phyloP scores from a whole-genome alignment of 2,113 vertebrate species.

The Halcyon senegalensis region DNA sequence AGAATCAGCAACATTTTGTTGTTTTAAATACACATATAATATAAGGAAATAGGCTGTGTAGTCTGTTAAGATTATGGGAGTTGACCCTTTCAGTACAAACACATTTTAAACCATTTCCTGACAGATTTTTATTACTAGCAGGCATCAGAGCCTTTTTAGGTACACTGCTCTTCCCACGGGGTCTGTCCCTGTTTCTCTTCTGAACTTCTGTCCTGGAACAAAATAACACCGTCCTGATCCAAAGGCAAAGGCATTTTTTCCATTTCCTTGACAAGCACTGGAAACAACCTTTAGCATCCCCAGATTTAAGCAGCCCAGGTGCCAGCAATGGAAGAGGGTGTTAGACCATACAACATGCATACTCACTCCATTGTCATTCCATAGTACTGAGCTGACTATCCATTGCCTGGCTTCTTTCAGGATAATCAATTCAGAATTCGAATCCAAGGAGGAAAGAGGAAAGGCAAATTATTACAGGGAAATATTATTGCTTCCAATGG shows the following conservation, averaged over 20 bases:
- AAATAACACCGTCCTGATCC: neutral
- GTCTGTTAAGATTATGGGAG: neutral
- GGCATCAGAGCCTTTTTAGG: neutral
- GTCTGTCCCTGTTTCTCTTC: neutral
- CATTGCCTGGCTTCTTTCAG: constrained; percentile 65
- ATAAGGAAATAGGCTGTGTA: constrained; percentile 34
- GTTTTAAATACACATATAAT: neutral
- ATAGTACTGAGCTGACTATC: neutral
- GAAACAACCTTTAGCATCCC: neutral
- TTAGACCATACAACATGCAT: neutral
- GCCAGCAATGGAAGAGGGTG: neutral
- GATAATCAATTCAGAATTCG: constrained; percentile 79
- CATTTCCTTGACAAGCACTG: neutral
- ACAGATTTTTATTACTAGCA: neutral
- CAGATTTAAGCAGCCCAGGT: neutral
- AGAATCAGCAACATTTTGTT: constrained; percentile 24
- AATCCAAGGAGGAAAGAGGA: constrained; percentile 82
- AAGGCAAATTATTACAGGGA: constrained; percentile 78
- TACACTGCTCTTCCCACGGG: neutral
- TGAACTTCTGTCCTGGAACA: neutral
- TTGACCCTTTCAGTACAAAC: neutral
- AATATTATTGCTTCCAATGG: constrained; percentile 90
- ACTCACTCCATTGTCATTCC: neutral
- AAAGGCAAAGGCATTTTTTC: neutral
- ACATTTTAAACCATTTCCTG: constrained; percentile 23